Percentiles rank a stretch among this genome's conserved stretches.
These are phyloP conservation scores for Schizopygopsis pylzovi DNA, from an alignment of 2,797 vertebrate species.

Conservation along the genomic window DNA sequence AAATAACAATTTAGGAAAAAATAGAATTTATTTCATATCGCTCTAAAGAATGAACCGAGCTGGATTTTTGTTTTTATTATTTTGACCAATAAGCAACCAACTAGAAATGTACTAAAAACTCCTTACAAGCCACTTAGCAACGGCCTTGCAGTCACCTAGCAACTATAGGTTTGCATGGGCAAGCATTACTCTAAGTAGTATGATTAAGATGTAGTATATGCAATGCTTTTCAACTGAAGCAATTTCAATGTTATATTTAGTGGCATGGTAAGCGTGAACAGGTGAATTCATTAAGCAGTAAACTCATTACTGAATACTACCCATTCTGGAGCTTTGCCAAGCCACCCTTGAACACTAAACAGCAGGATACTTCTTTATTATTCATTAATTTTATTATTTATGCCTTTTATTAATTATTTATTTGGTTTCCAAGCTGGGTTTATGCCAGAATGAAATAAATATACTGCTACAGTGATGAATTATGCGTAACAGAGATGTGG, in stretches of 20 bases:
- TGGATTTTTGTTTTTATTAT: not conserved
- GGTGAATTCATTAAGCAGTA: slow-evolving; percentile 5
- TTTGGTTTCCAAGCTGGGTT: slow-evolving; percentile 12
- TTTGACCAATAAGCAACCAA: not conserved
- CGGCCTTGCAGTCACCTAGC: not conserved
- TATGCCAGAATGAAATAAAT: slow-evolving; percentile 40
- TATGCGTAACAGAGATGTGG: slow-evolving; percentile 75
- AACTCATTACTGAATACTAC: not conserved
- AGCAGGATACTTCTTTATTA: slow-evolving; percentile 17
- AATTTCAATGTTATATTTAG: not conserved
- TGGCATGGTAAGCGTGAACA: not conserved
- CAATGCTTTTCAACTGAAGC: not conserved
- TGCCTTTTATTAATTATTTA: slow-evolving; percentile 43
- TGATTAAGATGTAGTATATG: not conserved
- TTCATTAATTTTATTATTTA: slow-evolving; percentile 3
- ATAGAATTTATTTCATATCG: not conserved
- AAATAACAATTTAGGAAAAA: not conserved
- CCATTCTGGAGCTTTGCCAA: slow-evolving; percentile 1
- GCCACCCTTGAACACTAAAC: slow-evolving; percentile 6
- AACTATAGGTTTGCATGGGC: no score
- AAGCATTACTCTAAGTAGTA: not conserved
- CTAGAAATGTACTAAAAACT: not conserved
- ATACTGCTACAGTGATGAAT: slow-evolving; percentile 75
- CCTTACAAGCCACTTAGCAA: not conserved
- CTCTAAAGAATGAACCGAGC: not conserved